Evolutionary conservation across 2,797 vertebrate genomes (phyloP), one percentile per base, ranked within the genome.

Genomic region (Pterois miles): DNA sequence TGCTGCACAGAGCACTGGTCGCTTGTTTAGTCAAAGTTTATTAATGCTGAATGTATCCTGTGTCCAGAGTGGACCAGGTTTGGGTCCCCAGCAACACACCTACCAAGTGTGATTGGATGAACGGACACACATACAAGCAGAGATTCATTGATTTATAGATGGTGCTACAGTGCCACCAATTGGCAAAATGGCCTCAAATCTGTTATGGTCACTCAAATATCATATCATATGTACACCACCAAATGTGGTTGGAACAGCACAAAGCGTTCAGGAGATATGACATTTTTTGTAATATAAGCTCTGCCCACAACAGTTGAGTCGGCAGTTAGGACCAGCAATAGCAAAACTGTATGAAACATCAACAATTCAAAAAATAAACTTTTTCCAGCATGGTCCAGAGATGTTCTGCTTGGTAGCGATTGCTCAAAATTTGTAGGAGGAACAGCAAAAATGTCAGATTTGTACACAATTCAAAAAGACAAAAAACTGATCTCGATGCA

Each of bases 261-360:
- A 6, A 27, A 54, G 52, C 13, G 12, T 27, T 27, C 22, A 54
- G 52, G 23, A 52, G 50, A 50, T 22, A 22, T 22, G 48, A 50
- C n/a, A 8, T 43, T 0, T 43, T 43, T 43, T 43, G 0, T n/a
- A n/a, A n/a, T n/a, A n/a, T n/a, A n/a, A n/a, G n/a, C 40, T 6
- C 16, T 43, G 16, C 40, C 40, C 40, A 43, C 40, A 43, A 16
- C 40, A 43, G 16, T 43, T 43, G 40, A 43, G 40, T 16, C 18
- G 18, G 18, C 16, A 16, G 16, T 43, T 14, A 8, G 3, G 16
- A 43, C 40, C 40, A 50, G 48, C 48, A 22, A 22, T 10, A 22
- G 48, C 10, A 50, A 22, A 50, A 50, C 48, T 22, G 10, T 22
- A 12, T n/a, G 10, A n/a, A 50, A 50, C n/a, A 50, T 50, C n/a